Conservation (phyloP, 2,113 vertebrate genomes). For the Anolis carolinensis region DNA sequence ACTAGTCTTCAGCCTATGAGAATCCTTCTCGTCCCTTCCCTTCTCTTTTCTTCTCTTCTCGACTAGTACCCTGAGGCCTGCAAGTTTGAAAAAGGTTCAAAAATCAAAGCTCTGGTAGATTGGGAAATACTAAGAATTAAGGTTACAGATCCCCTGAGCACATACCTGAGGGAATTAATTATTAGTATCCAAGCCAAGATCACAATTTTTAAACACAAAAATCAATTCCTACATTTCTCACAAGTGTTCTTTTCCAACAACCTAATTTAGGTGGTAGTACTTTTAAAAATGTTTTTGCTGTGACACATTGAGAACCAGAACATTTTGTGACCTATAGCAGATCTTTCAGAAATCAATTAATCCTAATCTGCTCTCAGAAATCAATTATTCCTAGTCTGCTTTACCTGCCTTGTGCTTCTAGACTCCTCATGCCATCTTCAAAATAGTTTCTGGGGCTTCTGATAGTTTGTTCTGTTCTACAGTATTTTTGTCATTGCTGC, state of each 20-base stretch:
- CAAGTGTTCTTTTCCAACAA: not conserved
- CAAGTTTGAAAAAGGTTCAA: not conserved
- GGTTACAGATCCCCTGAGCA: not conserved
- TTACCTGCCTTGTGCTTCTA: not conserved
- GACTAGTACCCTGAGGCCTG: not conserved
- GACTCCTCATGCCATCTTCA: constrained; percentile 44
- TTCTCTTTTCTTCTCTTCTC: not conserved
- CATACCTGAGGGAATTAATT: not conserved
- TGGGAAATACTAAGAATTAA: not conserved
- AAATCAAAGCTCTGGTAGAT: not conserved
- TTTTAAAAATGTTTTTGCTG: not conserved
- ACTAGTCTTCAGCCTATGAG: not conserved
- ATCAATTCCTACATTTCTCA: not conserved
- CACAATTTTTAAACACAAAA: not conserved
- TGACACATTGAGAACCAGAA: not conserved
- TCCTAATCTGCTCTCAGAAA: not conserved
- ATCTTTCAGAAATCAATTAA: not conserved
- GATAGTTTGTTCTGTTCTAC: constrained; percentile 16
- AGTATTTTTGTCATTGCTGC: not conserved
- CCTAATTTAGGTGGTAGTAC: not conserved
- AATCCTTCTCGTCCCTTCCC: not conserved
- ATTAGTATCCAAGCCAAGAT: not conserved
- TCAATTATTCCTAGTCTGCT: not conserved
- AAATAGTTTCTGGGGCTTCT: constrained; percentile 41
- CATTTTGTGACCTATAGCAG: not conserved